Evolutionary conservation across 2,888 invertebrate genomes (phyloP), one percentile per base, ranked within the genome.

Genomic region (Amblyjoppa fuscipennis): DNA sequence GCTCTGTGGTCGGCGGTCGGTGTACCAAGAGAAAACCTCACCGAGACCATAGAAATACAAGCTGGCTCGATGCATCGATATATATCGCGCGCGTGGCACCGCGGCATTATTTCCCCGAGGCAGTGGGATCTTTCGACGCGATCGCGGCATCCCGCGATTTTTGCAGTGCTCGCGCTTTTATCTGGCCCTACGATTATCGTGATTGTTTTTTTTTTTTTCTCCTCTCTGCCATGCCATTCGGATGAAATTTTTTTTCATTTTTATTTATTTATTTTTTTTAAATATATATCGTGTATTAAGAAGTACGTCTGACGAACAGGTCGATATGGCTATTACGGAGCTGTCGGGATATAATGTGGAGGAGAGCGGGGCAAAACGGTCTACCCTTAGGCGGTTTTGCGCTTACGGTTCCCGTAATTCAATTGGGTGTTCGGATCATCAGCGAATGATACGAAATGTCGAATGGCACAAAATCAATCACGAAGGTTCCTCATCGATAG

Each of bases 71-170:
- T 59, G 25, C 28, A 25, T 25, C 59, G 59, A 59, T 59, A 59
- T 59, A 59, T 59, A 59, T 28, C 28, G 59, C 28, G 59, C 59
- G 28, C 59, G 59, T 59, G 59, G 59, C 59, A 28, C 25, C 59
- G 9, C 59, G 28, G 13, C 59, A 59, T 59, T 59, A 59, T 25
- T 59, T 59, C 20, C 25, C 25, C 59, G 59, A 13, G 3, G 28
- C 11, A 4, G 28, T 11, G 7, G 7, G 25, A 28, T 59, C 59
- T 59, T 59, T 28, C 59, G 59, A 59, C 28, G 25, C 11, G 56
- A 56, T 56, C 56, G 56, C 56, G 20, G 56, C 25, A 56, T 56
- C 56, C 56, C 56, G 3, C 56, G 3, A 56, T 25, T 59, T 25
- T 59, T 59, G 25, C 25, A 28, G 13, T 9, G 59, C 28, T 28